phyloP scores from a whole-genome alignment of 2,113 vertebrate species.

The Pycnonotus jocosus region DNA sequence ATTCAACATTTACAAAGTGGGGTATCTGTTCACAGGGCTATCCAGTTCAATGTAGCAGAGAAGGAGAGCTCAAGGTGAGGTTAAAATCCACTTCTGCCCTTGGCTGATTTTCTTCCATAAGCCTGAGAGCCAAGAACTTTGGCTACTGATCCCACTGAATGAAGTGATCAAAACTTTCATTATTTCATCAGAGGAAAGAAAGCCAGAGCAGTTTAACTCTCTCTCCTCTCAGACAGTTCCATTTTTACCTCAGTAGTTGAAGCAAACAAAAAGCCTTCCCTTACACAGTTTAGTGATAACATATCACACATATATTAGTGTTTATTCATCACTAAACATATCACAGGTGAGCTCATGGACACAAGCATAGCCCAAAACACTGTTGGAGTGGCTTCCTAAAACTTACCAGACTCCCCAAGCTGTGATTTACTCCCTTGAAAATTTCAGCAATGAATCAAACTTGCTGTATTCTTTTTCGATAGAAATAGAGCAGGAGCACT shows the following conservation, averaged over 20 bases:
- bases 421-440: not conserved
- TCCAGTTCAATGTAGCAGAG: not conserved
- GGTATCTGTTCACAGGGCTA: not conserved
- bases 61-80: not conserved
- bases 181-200: not conserved
- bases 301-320: not conserved
- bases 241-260: not conserved
- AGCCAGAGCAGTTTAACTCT: not conserved
- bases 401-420: not conserved
- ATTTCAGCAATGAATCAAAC: not conserved
- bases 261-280: not conserved
- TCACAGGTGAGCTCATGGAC: not conserved
- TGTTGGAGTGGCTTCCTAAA: not conserved
- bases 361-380: not conserved
- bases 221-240: not conserved
- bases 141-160: not conserved
- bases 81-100: not conserved
- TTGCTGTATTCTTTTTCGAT: not conserved
- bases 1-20: rapidly evolving
- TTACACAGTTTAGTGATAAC: not conserved
- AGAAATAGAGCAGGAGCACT: not conserved
- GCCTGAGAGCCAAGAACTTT: not conserved
- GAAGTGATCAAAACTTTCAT: not conserved
- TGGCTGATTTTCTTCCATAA: not conserved
- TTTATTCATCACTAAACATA: not conserved